Conservation (phyloP, 2,888 invertebrate genomes). For the Nyleta sp. region DNA sequence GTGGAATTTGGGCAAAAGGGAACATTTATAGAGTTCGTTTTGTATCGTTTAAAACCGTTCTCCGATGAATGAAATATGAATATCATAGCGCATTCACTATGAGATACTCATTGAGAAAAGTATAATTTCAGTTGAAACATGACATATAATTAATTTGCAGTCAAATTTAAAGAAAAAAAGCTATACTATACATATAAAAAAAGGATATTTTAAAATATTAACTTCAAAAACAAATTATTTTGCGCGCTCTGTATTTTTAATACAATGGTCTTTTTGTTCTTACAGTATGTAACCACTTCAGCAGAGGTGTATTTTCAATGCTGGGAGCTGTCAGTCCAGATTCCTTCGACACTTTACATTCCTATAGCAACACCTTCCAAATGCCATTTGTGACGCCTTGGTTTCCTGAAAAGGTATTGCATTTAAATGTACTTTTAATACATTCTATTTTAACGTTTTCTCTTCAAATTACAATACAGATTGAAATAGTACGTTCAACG, state of each 20-base stretch:
- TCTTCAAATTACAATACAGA: background rate
- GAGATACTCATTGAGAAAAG: too few relatives aligned
- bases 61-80: too few relatives aligned
- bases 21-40: too few relatives aligned
- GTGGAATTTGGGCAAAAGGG: too few relatives aligned
- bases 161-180: too few relatives aligned
- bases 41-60: too few relatives aligned
- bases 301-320: constrained; percentile 94
- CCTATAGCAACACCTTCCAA: constrained; percentile 97
- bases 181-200: too few relatives aligned
- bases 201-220: background rate
- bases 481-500: background rate
- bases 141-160: too few relatives aligned
- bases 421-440: constrained; percentile 32
- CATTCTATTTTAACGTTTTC: constrained; percentile 1
- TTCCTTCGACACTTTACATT: constrained; percentile 97
- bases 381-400: constrained; percentile 97
- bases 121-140: too few relatives aligned
- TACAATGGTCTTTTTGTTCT: constrained; percentile 56
- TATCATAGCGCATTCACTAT: too few relatives aligned
- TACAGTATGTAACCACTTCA: constrained; percentile 95
- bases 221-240: background rate
- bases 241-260: constrained; percentile 7
- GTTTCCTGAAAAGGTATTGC: constrained; percentile 94
- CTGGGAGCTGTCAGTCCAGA: constrained; percentile 95